Evolutionary conservation across 2,113 vertebrate species (phyloP).

Genomic region (Lates calcarifer): DNA sequence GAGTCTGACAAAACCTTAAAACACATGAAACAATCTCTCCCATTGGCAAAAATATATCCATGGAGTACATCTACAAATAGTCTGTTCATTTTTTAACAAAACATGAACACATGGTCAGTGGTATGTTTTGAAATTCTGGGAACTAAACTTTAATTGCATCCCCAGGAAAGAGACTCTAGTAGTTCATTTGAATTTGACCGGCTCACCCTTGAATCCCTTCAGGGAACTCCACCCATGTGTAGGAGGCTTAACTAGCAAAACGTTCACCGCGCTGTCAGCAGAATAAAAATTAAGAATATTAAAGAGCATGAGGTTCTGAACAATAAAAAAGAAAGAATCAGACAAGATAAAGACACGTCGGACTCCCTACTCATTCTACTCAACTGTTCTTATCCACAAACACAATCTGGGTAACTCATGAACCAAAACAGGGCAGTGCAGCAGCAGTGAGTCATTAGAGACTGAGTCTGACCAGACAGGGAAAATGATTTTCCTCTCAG

Average conservation of each 20-base stretch:
- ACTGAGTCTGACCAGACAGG: constrained; percentile 14
- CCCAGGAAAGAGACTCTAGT: constrained; percentile 29
- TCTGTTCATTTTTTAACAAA: not conserved
- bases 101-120: not conserved
- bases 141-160: constrained; percentile 23
- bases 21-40: not conserved
- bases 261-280: constrained; percentile 50
- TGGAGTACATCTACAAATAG: constrained; percentile 8
- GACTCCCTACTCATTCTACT: not conserved
- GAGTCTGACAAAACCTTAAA: not conserved
- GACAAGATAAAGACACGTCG: constrained; percentile 32
- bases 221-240: constrained; percentile 61
- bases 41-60: not conserved
- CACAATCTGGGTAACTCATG: constrained; percentile 12
- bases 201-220: constrained; percentile 52
- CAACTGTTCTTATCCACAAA: constrained; percentile 10
- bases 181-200: constrained; percentile 59
- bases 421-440: constrained; percentile 15
- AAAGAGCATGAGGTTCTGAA: constrained; percentile 30
- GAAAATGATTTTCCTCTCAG: constrained; percentile 56
- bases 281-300: constrained; percentile 54
- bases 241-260: constrained; percentile 59
- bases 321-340: constrained; percentile 34
- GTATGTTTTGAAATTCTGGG: constrained; percentile 4
- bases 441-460: constrained; percentile 20